These are phyloP conservation scores for Bovichtus variegatus DNA, from an alignment of 2,797 vertebrate species.

Conservation along the genomic window DNA sequence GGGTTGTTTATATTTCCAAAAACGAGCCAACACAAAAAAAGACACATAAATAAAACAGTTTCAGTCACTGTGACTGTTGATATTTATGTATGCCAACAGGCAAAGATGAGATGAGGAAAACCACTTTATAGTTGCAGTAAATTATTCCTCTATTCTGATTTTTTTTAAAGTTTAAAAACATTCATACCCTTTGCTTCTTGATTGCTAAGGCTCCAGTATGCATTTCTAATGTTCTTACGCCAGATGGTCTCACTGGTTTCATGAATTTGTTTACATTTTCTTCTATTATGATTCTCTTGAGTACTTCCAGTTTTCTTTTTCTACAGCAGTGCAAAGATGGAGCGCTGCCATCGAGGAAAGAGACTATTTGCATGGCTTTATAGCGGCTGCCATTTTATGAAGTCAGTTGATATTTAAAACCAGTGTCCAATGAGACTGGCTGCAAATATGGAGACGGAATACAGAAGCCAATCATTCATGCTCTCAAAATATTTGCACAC, in stretches of 20 bases:
- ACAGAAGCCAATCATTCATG: slow-evolving; percentile 25
- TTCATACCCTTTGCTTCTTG: slow-evolving; percentile 13
- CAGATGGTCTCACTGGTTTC: slow-evolving; percentile 29
- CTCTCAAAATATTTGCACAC: slow-evolving; percentile 62
- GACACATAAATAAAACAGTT: slow-evolving; percentile 3
- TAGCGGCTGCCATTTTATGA: slow-evolving; percentile 2
- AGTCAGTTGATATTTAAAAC: slow-evolving; percentile 33
- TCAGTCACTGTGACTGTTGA: slow-evolving; percentile 24
- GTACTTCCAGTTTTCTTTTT: slow-evolving; percentile 3
- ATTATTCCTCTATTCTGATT: slow-evolving; percentile 26
- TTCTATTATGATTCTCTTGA: slow-evolving; percentile 17
- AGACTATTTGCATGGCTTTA: slow-evolving; percentile 21
- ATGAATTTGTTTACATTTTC: slow-evolving; percentile 37
- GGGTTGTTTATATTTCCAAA: slow-evolving; percentile 7
- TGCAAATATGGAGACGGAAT: slow-evolving; percentile 16
- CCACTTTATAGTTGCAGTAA: not conserved
- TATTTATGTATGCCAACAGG: slow-evolving; percentile 28
- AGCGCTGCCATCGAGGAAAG: slow-evolving; percentile 3
- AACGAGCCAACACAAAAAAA: not conserved
- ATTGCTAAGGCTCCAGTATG: slow-evolving; percentile 24
- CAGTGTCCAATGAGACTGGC: slow-evolving; percentile 15
- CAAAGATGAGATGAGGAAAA: slow-evolving; percentile 9
- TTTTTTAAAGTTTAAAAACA: slow-evolving; percentile 22
- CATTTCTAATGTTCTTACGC: slow-evolving; percentile 21
- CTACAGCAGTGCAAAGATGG: slow-evolving; percentile 18